A percentile compares a stretch with the other conserved stretches of the same genome.
Conservation (phyloP, 2,113 vertebrate species). For the Oreochromis niloticus region DNA sequence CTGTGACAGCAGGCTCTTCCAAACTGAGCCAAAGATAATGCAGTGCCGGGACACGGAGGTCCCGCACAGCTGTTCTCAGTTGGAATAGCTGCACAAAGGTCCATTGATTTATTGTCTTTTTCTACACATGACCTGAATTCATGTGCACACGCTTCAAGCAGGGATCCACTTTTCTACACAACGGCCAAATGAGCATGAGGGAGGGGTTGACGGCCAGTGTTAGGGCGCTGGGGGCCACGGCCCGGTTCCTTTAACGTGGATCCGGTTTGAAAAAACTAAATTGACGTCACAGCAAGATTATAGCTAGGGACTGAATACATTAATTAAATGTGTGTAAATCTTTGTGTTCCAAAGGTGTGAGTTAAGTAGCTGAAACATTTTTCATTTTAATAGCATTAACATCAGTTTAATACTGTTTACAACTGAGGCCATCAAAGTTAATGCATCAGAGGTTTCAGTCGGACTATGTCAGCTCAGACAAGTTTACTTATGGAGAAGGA, state of each 20-base stretch:
- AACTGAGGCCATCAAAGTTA: not conserved
- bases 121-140: not conserved
- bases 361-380: accelerated
- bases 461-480: not conserved
- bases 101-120: conserved; percentile 26
- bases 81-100: conserved; percentile 3
- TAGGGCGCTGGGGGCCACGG: not conserved
- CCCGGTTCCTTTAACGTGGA: not conserved
- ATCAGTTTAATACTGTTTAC: not conserved
- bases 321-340: not conserved
- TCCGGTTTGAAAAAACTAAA: not conserved
- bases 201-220: not conserved
- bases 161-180: not conserved
- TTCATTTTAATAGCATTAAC: not conserved
- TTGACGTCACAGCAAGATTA: not conserved
- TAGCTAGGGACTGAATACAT: not conserved
- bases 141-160: not conserved
- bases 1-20: not conserved
- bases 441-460: not conserved
- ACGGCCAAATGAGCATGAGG: not conserved
- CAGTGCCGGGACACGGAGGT: not conserved
- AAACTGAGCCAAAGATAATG: not conserved
- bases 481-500: not conserved
- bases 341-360: accelerated
- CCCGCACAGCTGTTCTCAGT: not conserved